phyloP scores from a whole-genome alignment of 1,140 invertebrate genomes.

The Copidosoma floridanum region DNA sequence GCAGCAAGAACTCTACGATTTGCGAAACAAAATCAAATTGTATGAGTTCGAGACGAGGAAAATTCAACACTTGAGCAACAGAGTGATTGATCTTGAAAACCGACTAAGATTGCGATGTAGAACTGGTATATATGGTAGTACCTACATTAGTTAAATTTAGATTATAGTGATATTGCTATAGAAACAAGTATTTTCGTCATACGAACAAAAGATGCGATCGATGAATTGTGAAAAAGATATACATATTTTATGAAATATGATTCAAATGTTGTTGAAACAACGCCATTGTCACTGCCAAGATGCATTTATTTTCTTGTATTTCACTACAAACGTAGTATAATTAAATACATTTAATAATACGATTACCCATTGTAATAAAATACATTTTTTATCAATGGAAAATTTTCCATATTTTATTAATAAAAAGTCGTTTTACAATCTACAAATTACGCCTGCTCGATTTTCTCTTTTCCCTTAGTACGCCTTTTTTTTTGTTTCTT shows the following conservation, averaged over 20 bases:
- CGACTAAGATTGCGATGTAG: constrained; percentile 44
- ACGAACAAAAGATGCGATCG: too few species aligned
- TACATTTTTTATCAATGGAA: too few species aligned
- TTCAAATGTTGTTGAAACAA: neutral
- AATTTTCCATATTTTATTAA: constrained; percentile 1
- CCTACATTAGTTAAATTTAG: too few species aligned
- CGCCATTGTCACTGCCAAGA: neutral
- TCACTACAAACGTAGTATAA: too few species aligned
- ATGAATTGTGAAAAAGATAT: too few species aligned
- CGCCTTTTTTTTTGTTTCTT: constrained; percentile 41
- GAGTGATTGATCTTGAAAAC: constrained; percentile 48
- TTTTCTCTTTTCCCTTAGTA: constrained; percentile 15
- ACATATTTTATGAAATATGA: too few species aligned
- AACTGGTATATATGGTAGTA: constrained; percentile 30
- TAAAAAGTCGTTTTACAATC: too few species aligned
- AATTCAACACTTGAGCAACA: constrained; percentile 47
- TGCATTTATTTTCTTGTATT: neutral
- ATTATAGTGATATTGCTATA: too few species aligned
- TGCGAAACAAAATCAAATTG: constrained; percentile 46
- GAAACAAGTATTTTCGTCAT: too few species aligned
- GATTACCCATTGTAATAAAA: constrained; percentile 39
- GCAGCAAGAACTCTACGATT: constrained; percentile 50
- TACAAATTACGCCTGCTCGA: neutral
- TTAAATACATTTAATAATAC: constrained; percentile 5
- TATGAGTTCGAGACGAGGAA: constrained; percentile 49